These are phyloP conservation scores for Ormyrus rosae DNA, from an alignment of 2,888 invertebrate genomes.

Conservation along the genomic window DNA sequence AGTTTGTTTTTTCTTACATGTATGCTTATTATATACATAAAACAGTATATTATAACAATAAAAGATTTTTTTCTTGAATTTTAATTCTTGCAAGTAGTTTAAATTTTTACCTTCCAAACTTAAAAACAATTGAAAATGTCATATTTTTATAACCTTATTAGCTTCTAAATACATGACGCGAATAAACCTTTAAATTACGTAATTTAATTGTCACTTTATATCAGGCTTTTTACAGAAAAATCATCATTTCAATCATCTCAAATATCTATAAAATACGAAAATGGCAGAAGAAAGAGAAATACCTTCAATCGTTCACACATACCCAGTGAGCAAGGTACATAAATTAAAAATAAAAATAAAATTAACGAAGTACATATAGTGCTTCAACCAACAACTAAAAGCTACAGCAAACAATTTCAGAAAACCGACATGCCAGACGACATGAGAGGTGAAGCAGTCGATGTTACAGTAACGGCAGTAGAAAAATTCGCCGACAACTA, in stretches of 20 bases:
- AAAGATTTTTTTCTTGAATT: conserved; percentile 37
- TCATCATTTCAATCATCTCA: too few species aligned
- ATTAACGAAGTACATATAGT: neutral
- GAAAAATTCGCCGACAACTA: conserved; percentile 90
- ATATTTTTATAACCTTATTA: conserved; percentile 19
- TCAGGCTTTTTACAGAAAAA: too few species aligned
- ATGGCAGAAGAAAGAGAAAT: conserved; percentile 76
- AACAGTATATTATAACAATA: conserved; percentile 44
- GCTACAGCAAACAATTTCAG: conserved; percentile 34
- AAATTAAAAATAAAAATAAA: conserved; percentile 10
- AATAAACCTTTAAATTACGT: neutral
- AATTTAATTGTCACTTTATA: too few species aligned
- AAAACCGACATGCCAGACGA: conserved; percentile 91
- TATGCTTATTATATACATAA: conserved; percentile 45
- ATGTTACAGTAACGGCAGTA: conserved; percentile 93
- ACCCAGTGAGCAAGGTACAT: conserved; percentile 88
- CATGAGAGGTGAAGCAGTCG: conserved; percentile 92
- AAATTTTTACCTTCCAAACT: neutral
- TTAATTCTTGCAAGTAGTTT: neutral
- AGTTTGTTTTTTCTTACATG: conserved; percentile 35
- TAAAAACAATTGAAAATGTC: conserved; percentile 20
- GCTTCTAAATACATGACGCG: neutral
- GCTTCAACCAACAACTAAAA: neutral
- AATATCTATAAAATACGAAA: neutral
- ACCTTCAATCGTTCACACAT: conserved; percentile 81